These are phyloP conservation scores for Sprattus sprattus DNA, from an alignment of 2,113 vertebrate genomes.

Conservation along the genomic window DNA sequence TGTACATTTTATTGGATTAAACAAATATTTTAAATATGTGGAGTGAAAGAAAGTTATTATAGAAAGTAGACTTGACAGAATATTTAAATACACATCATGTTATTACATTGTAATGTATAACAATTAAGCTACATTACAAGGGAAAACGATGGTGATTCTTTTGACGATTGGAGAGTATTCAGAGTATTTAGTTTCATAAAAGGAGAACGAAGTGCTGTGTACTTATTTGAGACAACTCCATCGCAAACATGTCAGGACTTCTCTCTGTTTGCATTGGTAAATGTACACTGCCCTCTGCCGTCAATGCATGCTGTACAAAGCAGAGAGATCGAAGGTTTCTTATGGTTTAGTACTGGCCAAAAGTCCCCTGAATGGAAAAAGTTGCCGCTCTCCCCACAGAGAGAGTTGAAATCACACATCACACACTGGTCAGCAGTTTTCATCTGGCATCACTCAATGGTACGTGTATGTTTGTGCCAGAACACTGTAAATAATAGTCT, in stretches of 20 bases:
- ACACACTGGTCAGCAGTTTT: neutral
- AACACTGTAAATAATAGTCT: neutral
- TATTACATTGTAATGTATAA: neutral
- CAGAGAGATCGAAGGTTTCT: neutral
- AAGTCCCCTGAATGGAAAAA: neutral
- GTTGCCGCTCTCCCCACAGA: neutral
- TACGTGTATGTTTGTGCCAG: neutral
- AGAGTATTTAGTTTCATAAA: neutral
- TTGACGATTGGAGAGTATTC: neutral
- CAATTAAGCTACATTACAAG: neutral
- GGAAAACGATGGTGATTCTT: neutral
- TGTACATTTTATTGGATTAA: constrained; percentile 6
- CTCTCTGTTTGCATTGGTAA: neutral
- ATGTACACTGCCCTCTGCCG: neutral
- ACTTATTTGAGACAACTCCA: neutral
- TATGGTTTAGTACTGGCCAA: neutral
- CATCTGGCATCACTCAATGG: neutral
- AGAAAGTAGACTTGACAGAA: neutral
- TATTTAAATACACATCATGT: neutral
- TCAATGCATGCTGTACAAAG: neutral
- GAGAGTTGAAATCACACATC: neutral
- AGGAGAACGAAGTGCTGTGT: constrained; percentile 7
- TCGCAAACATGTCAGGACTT: neutral
- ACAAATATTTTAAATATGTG: constrained; percentile 7
- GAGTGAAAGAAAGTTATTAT: neutral